A percentile compares a stretch with the other conserved stretches of the same genome.
Evolutionary conservation across 2,797 vertebrate genomes (phyloP).

Genomic region (Labeo calbasu): DNA sequence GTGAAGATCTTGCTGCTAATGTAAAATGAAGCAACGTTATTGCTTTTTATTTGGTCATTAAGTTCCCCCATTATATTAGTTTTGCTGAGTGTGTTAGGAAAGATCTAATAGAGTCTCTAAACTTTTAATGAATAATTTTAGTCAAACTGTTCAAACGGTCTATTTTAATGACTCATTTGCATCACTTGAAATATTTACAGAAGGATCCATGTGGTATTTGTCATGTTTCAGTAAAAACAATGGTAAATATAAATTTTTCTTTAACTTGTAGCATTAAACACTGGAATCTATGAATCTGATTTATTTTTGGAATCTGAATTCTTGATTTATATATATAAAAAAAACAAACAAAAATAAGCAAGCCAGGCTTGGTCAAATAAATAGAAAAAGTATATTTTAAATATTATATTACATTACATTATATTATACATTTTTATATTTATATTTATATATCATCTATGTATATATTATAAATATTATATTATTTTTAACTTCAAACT

Average conservation of each 20-base stretch:
- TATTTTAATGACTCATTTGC: background rate
- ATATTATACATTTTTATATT: too few relatives aligned
- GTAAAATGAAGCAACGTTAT: conserved; percentile 10
- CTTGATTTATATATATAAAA: background rate
- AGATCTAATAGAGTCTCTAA: background rate
- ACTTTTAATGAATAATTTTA: background rate
- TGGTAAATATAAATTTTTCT: background rate
- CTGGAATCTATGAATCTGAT: too few relatives aligned
- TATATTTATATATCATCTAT: too few relatives aligned
- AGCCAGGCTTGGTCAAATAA: background rate
- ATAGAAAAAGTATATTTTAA: too few relatives aligned
- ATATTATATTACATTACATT: too few relatives aligned
- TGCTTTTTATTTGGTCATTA: background rate
- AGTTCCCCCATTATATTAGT: background rate
- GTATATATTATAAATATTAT: too few relatives aligned
- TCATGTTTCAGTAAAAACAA: background rate
- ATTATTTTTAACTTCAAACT: too few relatives aligned
- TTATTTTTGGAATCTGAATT: too few relatives aligned
- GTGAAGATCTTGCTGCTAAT: conserved; percentile 13
- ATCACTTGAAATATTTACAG: background rate
- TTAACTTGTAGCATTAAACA: background rate
- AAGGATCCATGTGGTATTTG: background rate
- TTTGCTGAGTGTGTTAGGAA: background rate
- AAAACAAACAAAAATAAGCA: background rate
- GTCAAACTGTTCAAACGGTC: background rate